phyloP scores from a whole-genome alignment of 2,113 vertebrate species.

The Embiotoca jacksoni region DNA sequence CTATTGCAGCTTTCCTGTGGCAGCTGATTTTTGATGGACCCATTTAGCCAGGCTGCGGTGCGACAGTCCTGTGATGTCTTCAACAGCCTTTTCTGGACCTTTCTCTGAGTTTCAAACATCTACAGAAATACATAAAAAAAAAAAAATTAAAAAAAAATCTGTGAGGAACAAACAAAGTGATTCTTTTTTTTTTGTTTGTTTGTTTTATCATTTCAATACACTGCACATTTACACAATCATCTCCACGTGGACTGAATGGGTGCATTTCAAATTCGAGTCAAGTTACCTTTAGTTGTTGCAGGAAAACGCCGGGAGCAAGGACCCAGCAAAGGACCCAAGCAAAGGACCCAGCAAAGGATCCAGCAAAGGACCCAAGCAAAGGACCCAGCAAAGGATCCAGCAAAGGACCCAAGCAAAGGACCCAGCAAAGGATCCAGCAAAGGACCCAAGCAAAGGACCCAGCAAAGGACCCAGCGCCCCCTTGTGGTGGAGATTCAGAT shows the following conservation, averaged over 20 bases:
- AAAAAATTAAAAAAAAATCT: not conserved
- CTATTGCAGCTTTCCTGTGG: not conserved
- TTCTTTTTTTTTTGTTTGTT: too few relatives aligned
- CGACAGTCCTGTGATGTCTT: not conserved
- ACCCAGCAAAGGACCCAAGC: too few relatives aligned
- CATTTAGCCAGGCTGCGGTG: not conserved
- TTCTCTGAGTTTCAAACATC: not conserved
- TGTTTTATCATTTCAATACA: too few relatives aligned
- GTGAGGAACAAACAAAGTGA: not conserved
- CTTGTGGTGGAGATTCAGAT: conserved; percentile 7
- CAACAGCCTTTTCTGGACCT: not conserved
- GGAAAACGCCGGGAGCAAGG: not conserved
- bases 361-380: not conserved
- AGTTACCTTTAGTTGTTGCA: conserved; percentile 21
- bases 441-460: not conserved
- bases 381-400: not conserved
- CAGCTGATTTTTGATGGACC: not conserved
- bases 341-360: not conserved
- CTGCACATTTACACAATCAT: too few relatives aligned
- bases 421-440: not conserved
- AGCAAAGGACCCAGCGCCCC: conserved; percentile 30
- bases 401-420: not conserved
- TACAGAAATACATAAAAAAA: not conserved
- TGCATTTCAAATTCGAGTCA: not conserved
- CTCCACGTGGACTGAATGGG: too few relatives aligned